Base-by-base conservation (phyloP, 1,140 invertebrate species). In the Dufourea novaeangliae region DNA sequence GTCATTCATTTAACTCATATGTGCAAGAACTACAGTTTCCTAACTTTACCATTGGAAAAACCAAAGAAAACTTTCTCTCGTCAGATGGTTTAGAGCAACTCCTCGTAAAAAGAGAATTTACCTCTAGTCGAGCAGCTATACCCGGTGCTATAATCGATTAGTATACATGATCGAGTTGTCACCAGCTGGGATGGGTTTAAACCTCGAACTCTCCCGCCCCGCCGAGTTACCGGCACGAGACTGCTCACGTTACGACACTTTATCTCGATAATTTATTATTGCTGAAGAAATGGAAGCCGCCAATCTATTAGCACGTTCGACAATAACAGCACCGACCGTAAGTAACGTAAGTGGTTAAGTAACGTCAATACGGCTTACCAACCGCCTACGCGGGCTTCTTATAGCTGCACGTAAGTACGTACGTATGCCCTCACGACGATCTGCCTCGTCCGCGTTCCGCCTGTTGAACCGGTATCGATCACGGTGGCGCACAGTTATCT, bases 301-400 rank as follows among this genome's bases (percentile, higher is more conserved):
- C 86, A 80, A 88, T 87, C 87, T 87, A 89, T 88, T 89, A 89
- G 86, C 85, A 85, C 87, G 80, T 88, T 77, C 86, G 87, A 87
- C 86, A 88, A 90, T 90, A 89, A 90, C 82, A 84, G 76, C 75
- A 61, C 54, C 71, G 79, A 74, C 78, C 80, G 80, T 86, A 87
- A 88, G 82, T 80, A 81, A 87, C 79, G 74, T 86, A 88, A 88
- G 87, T 85, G 82, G 82, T 89, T 89, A 85, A 82, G 85, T 86
- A 89, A 89, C 86, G 78, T 80, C 68, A 61, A 50, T 73, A 82
- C 79, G 78, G 78, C 83, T 87, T 70, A 80, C 82, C 80, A 63
- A 66, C 80, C 87, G 80, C 87, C 88, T 83, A 88, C 88, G 87
- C 85, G 20, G 74, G 69, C 81, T 87, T 88, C 86, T 79, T 75